Percentiles rank a stretch among this genome's conserved stretches.
These are phyloP conservation scores for Machimus atricapillus DNA, from an alignment of 2,888 invertebrate species.

Conservation along the genomic window DNA sequence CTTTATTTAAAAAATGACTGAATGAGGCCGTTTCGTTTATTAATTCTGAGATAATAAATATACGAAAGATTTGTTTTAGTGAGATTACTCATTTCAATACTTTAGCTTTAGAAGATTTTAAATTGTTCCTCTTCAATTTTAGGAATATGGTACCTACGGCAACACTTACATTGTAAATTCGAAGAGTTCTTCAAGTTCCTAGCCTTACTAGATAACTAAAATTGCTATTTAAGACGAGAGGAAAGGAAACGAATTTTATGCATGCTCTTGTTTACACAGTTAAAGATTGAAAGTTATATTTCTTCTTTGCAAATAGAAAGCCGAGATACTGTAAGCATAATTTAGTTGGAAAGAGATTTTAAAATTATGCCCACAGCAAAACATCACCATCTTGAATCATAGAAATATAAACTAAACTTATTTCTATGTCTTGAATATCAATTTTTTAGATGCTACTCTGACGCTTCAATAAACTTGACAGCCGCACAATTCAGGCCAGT, in stretches of 20 bases:
- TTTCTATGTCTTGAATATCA: no score
- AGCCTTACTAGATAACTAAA: neutral
- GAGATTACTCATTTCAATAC: neutral
- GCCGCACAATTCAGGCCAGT: neutral
- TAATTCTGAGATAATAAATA: neutral
- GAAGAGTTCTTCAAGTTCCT: no score
- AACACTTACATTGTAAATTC: neutral
- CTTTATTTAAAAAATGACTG: neutral
- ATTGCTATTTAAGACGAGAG: no score
- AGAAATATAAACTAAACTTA: no score
- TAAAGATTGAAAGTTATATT: neutral
- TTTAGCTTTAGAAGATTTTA: neutral
- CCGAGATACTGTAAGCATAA: neutral
- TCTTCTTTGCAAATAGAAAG: neutral
- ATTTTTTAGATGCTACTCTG: neutral
- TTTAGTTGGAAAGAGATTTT: neutral
- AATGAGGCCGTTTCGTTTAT: neutral
- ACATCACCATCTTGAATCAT: neutral
- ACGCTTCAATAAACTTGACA: neutral
- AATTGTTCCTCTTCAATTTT: neutral
- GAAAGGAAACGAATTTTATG: neutral
- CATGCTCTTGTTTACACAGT: neutral
- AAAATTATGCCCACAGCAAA: neutral
- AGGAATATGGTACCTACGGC: no score
- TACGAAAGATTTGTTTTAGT: neutral